phyloP scores from a whole-genome alignment of 2,797 vertebrate genomes.

The Dipus sagitta region DNA sequence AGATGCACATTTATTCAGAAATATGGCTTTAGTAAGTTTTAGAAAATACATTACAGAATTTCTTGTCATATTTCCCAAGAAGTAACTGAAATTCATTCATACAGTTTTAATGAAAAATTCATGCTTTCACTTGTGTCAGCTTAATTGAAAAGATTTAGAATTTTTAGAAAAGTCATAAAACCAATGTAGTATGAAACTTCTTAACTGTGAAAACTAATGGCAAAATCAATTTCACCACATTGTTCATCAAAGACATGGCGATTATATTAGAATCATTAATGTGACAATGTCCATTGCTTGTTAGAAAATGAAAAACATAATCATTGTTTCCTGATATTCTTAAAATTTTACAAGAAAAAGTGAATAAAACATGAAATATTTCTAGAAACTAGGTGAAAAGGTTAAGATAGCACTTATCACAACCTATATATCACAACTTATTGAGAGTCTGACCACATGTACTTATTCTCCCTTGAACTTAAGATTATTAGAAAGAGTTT shows the following conservation, averaged over 20 bases:
- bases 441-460: neutral
- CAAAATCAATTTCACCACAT: conserved; percentile 34
- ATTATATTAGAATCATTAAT: conserved; percentile 59
- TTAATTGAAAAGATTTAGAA: conserved; percentile 74
- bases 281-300: conserved; percentile 7
- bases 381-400: neutral
- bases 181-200: conserved; percentile 72
- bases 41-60: conserved; percentile 35
- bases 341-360: conserved; percentile 28
- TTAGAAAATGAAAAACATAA: conserved; percentile 65
- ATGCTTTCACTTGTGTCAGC: conserved; percentile 62
- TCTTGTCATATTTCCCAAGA: conserved; percentile 65
- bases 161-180: conserved; percentile 69
- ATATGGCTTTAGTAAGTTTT: conserved; percentile 18
- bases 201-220: conserved; percentile 65
- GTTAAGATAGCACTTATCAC: conserved; percentile 31
- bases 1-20: conserved; percentile 34
- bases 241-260: conserved; percentile 34
- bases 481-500: neutral
- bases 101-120: conserved; percentile 67
- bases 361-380: conserved; percentile 40
- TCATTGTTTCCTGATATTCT: neutral
- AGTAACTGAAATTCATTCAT: conserved; percentile 62
- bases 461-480: neutral
- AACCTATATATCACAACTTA: conserved; percentile 4